Evolutionary conservation across 2,888 invertebrate genomes (phyloP), one percentile per base, ranked within the genome.

Genomic region (Stramonita haemastoma): DNA sequence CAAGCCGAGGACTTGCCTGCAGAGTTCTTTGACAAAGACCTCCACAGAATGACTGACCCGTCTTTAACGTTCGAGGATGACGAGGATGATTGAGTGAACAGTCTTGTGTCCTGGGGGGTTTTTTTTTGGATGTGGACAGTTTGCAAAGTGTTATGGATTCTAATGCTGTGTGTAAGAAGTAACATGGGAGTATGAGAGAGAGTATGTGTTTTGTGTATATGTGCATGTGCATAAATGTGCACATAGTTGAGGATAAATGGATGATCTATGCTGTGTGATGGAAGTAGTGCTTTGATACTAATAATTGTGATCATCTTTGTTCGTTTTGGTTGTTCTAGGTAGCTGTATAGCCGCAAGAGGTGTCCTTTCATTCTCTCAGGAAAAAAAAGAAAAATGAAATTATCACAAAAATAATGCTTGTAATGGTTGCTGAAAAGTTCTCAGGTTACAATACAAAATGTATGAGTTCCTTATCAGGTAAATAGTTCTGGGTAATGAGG

Each of bases 21-120:
- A 93, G 98, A 99, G 94, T 97, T 98, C 92, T 98, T 97, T 96
- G 97, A 97, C 94, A 97, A 98, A 73, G 97, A 97, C 57, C 96
- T 99, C 84, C 98, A 98, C 96, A 96, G 96, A 66, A 98, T 98
- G 96, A 96, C 97, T 91, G 91, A 92, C 0, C 92, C 92, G 13
- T 93, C 94, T 0, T 90, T 94, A 22, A 46, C 90, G 26, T 89
- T 79, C 57, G 60, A 70, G 29, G 6, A 8, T 66, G 66, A 66
- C 13, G 66, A 19, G 34, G 26, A 15, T 79, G 79, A 32, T 34
- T 15, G n/a, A 4, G 85, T 85, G n/a, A 13, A 29, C 11, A 15
- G 2, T 15, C 22, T 36, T n/a, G 85, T 29, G 85, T 29, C 57
- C 11, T 26, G 32, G 34, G 19, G 73, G 19, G 73, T 73, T 26